Conservation (phyloP, 2,888 invertebrate species). For the Tipula lateralis region DNA sequence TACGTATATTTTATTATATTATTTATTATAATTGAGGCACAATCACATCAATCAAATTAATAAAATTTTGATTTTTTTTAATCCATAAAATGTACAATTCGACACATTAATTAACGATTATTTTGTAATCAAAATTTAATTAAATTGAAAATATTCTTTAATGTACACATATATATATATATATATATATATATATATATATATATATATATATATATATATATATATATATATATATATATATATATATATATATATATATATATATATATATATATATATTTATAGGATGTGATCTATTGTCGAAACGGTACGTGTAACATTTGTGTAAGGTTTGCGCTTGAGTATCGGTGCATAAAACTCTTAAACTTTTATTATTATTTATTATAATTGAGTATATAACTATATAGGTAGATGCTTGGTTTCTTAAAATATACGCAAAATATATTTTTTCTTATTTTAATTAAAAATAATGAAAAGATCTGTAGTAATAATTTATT, state of each 20-base stretch:
- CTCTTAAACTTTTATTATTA: no score
- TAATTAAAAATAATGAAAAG: constrained; percentile 6
- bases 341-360: no score
- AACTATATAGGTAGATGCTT: background rate
- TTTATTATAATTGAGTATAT: no score
- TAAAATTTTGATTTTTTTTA: background rate
- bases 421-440: background rate
- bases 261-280: no score
- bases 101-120: constrained; percentile 24
- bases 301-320: no score
- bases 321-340: no score
- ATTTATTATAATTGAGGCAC: constrained; percentile 13
- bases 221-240: no score
- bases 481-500: background rate
- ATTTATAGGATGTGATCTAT: background rate
- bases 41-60: constrained; percentile 1
- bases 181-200: no score
- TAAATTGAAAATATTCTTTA: background rate
- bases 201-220: no score
- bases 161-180: no score
- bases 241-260: no score
- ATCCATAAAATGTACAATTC: constrained; percentile 11
- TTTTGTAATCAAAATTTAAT: background rate
- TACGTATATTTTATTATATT: background rate
- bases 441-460: background rate